Evolutionary conservation across 2,113 vertebrate genomes (phyloP).

Genomic region (human): DNA sequence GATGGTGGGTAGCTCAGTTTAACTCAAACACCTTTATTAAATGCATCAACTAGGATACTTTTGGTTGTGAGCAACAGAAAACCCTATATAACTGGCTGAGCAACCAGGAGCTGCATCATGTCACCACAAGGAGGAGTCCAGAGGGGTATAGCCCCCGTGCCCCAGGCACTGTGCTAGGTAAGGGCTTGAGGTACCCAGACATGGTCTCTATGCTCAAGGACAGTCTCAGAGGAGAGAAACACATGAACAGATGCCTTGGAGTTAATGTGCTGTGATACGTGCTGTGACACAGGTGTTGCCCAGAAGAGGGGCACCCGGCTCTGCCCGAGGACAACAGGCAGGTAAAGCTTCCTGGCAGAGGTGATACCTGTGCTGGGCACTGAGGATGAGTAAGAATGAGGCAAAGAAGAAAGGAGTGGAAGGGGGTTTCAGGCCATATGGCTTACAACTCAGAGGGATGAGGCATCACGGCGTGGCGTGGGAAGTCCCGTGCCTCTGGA

Average conservation of each 20-base stretch:
- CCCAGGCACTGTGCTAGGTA: not conserved
- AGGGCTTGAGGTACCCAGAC: not conserved
- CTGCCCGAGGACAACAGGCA: not conserved
- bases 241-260: not conserved
- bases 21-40: not conserved
- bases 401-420: not conserved
- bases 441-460: not conserved
- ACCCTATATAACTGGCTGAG: not conserved
- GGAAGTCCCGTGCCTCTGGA: not conserved
- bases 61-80: not conserved
- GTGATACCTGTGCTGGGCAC: not conserved
- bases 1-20: not conserved
- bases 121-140: not conserved
- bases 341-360: not conserved
- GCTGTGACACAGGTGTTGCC: rapidly evolving
- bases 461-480: rapidly evolving
- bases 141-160: not conserved
- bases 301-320: not conserved
- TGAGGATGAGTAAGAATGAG: not conserved
- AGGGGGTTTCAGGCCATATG: not conserved
- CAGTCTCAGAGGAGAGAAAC: not conserved
- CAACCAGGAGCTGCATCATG: not conserved
- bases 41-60: not conserved
- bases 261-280: rapidly evolving
- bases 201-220: not conserved